These are phyloP conservation scores for Anorthoa munda DNA, from an alignment of 2,888 invertebrate genomes.

Conservation along the genomic window DNA sequence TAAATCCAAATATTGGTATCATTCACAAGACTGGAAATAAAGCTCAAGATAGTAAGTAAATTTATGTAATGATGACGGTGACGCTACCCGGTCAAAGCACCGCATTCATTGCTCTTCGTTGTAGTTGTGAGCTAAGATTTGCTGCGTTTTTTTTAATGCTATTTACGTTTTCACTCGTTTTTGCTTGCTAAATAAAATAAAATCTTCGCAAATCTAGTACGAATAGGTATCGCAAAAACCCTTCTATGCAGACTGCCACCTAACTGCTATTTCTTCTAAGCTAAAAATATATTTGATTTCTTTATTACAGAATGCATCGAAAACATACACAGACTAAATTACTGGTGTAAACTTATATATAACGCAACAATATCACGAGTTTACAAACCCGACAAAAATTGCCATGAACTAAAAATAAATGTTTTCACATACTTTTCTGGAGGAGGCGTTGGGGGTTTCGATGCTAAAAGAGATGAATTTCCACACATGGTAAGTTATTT, in stretches of 20 bases:
- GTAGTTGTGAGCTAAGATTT: too few species aligned
- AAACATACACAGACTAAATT: conserved; percentile 18
- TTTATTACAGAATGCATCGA: conserved; percentile 48
- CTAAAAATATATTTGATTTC: too few species aligned
- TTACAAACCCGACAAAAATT: conserved; percentile 11
- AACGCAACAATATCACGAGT: conserved; percentile 10
- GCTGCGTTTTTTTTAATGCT: too few species aligned
- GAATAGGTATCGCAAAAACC: too few species aligned
- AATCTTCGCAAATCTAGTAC: neutral
- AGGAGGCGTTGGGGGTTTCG: conserved; percentile 18
- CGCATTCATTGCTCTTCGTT: too few species aligned
- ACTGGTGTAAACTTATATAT: neutral
- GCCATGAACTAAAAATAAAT: conserved; percentile 20
- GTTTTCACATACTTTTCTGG: accelerated
- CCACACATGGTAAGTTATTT: conserved; percentile 35
- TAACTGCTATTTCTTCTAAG: too few species aligned
- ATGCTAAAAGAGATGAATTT: conserved; percentile 36
- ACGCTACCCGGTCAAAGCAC: too few species aligned
- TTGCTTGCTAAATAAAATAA: too few species aligned
- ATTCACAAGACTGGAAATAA: conserved; percentile 31
- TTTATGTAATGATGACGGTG: too few species aligned
- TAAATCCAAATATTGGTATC: conserved; percentile 15
- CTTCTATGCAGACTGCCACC: too few species aligned
- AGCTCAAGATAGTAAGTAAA: conserved; percentile 33
- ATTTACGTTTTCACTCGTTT: too few species aligned